phyloP scores from a whole-genome alignment of 92 coral and sea anemone species.

The Epizoanthus fatuus region DNA sequence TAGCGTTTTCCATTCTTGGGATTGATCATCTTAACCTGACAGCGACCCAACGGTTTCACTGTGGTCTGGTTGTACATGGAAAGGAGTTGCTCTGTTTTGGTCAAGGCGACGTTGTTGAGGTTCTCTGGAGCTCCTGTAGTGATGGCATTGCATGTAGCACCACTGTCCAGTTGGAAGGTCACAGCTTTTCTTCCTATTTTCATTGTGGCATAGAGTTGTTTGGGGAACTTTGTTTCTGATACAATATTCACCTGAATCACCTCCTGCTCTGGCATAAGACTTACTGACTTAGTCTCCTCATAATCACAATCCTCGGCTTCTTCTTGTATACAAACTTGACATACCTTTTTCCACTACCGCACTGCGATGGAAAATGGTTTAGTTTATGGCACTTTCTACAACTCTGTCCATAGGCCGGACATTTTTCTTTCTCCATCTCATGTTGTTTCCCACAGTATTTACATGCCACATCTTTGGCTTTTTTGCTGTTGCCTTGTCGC shows the following conservation, averaged over 20 bases:
- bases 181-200: too few species aligned
- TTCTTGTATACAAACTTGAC: not conserved
- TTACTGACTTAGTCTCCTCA: not conserved
- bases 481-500: not conserved
- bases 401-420: constrained; percentile 15
- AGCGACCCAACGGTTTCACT: constrained; percentile 25
- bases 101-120: constrained; percentile 20
- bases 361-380: constrained; percentile 10
- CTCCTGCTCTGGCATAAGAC: not conserved
- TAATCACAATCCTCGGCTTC: not conserved
- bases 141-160: constrained; percentile 28
- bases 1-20: constrained; percentile 37
- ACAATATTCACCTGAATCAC: not conserved
- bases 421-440: constrained; percentile 1
- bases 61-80: constrained; percentile 32
- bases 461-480: not conserved
- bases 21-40: constrained; percentile 26
- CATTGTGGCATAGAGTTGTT: not conserved
- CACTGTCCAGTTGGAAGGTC: constrained; percentile 8
- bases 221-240: not conserved
- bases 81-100: constrained; percentile 19
- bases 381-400: constrained; percentile 22
- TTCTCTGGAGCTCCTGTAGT: not conserved
- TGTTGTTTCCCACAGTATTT: not conserved
- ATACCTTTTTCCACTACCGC: not conserved